Conservation (phyloP, 2,113 vertebrate species). For the Calidris pygmaea region DNA sequence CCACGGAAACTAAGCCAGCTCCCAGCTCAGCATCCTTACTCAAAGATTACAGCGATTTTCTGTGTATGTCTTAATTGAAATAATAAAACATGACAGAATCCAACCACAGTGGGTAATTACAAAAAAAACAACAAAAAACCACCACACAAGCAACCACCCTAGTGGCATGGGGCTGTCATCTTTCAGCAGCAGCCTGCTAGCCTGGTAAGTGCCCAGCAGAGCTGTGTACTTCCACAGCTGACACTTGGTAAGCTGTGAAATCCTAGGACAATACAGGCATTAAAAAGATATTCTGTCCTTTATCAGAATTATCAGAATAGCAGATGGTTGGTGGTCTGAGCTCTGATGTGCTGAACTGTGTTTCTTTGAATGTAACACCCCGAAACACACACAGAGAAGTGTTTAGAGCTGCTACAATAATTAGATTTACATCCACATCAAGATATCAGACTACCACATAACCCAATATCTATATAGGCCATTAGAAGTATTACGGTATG, state of each 20-base stretch:
- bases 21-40: not conserved
- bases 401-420: not conserved
- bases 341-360: not conserved
- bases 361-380: not conserved
- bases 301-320: not conserved
- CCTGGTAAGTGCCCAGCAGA: not conserved
- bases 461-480: not conserved
- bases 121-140: not conserved
- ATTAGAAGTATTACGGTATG: not conserved
- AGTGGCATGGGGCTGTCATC: not conserved
- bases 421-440: not conserved
- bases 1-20: not conserved
- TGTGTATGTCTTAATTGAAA: not conserved
- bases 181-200: not conserved
- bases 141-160: not conserved
- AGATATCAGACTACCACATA: not conserved
- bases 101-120: not conserved
- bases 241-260: not conserved
- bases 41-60: not conserved
- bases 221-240: fast-evolving
- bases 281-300: not conserved
- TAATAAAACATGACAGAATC: not conserved
- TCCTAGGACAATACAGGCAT: not conserved
- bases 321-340: not conserved
- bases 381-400: not conserved